Evolutionary conservation across 2,113 vertebrate species (phyloP), one percentile per base, ranked within the genome.

Genomic region (Ifrita kowaldi): DNA sequence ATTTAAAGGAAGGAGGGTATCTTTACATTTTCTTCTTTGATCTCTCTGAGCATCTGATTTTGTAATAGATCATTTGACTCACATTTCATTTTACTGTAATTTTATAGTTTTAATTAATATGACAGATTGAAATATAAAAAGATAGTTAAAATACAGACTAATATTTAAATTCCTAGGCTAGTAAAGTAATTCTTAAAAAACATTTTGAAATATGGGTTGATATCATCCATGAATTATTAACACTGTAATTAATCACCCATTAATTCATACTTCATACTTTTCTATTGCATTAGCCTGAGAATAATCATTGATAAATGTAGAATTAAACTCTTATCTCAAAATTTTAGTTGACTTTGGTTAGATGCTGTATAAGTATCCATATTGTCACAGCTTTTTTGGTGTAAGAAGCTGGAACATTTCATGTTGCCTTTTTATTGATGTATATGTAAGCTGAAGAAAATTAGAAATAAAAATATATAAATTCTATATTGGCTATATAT

Each of bases 111-210:
- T 89, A 82, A 87, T 89, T 95, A 87, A 82, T 10, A 27, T 47
- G n/a, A 94, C 77, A 95, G 84, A 79, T 75, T 94, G 69, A 96
- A 96, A 87, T 91, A 91, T 64, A 75, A 89, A 95, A 92, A 95
- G 19, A 41, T 75, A 75, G 93, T 78, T 93, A 84, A 95, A 92
- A 80, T 46, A 47, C 14, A 65, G n/a, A 82, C 16, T 82, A 89
- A 35, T 26, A 46, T 64, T 79, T 81, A 42, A 84, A 82, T 84
- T 81, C 17, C 28, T 68, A 41, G 28, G 55, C 49, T 85, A 76
- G 50, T 10, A 39, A 73, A 70, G 22, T 79, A 84, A 75, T 47
- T 82, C 27, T 41, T 68, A 6, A 75, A 84, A 93, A 93, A 46
- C 8, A 20, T 84, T 78, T 87, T 79, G 16, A 85, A 89, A 53